Conservation (phyloP, 1,140 invertebrate species). For the Ceratosolen solmsi region DNA sequence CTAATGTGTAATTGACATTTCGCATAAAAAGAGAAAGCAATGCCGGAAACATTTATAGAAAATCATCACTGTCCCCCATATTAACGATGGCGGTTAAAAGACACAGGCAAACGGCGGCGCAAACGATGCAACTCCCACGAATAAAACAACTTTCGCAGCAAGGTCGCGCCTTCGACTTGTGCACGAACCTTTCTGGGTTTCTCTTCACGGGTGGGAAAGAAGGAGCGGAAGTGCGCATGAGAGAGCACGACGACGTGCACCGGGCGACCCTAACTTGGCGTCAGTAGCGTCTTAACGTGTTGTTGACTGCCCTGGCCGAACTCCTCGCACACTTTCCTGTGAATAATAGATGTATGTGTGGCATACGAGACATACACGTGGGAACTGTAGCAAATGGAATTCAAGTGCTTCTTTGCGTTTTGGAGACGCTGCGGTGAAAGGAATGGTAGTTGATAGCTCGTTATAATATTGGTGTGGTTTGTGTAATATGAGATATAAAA, state of each 20-base stretch:
- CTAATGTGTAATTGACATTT: too few species aligned
- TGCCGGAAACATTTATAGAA: background rate
- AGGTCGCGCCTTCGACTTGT: slow-evolving; percentile 34
- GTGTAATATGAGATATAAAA: background rate
- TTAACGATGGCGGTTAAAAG: background rate
- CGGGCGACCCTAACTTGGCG: slow-evolving; percentile 56
- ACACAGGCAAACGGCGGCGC: background rate
- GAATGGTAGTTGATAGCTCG: background rate
- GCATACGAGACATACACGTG: slow-evolving; percentile 59
- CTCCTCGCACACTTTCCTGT: background rate
- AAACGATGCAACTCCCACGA: background rate
- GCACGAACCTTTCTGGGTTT: slow-evolving; percentile 24
- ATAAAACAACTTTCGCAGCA: slow-evolving; percentile 24
- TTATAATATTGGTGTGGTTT: background rate
- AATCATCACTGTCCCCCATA: background rate
- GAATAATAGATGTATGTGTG: slow-evolving; percentile 22
- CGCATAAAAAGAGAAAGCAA: background rate
- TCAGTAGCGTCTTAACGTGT: slow-evolving; percentile 50
- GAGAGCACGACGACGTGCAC: slow-evolving; percentile 56
- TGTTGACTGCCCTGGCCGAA: slow-evolving; percentile 56
- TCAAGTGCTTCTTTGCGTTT: slow-evolving; percentile 44
- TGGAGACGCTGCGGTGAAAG: background rate
- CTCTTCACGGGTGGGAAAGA: slow-evolving; percentile 31
- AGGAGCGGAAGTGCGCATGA: slow-evolving; percentile 64
- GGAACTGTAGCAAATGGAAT: slow-evolving; percentile 53